Percentiles rank a stretch among this genome's conserved stretches.
These are phyloP conservation scores for Gambusia yucatana DNA, from an alignment of 2,797 vertebrate species.

Conservation along the genomic window DNA sequence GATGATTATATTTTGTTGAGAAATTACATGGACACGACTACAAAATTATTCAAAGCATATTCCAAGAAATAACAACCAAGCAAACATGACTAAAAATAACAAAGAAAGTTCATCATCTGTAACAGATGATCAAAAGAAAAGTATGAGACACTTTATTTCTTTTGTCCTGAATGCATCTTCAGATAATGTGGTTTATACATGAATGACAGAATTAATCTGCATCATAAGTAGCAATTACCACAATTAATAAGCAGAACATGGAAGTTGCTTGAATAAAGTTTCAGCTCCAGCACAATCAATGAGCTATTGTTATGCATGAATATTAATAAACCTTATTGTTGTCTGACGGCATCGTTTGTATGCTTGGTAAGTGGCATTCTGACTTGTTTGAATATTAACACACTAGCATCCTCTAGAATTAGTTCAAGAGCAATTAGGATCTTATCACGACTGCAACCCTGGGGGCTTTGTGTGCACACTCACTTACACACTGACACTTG, in stretches of 20 bases:
- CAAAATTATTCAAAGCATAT: neutral
- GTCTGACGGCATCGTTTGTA: slow-evolving; percentile 25
- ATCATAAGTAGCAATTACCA: slow-evolving; percentile 9
- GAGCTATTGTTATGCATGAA: neutral
- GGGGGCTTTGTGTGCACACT: slow-evolving; percentile 18
- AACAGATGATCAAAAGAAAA: slow-evolving; percentile 1
- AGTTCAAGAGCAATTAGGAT: slow-evolving; percentile 62
- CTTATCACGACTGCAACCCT: slow-evolving; percentile 38
- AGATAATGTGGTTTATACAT: neutral
- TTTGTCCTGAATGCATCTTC: slow-evolving; percentile 1
- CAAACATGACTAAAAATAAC: neutral
- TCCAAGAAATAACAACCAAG: neutral
- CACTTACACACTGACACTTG: slow-evolving; percentile 12
- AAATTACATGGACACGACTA: neutral
- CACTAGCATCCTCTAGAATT: slow-evolving; percentile 42
- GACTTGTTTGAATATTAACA: slow-evolving; percentile 24
- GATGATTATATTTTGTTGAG: neutral
- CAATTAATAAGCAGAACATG: slow-evolving; percentile 1
- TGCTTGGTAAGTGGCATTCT: slow-evolving; percentile 19
- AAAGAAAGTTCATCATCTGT: neutral
- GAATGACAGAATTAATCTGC: slow-evolving; percentile 5
- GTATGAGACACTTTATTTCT: neutral
- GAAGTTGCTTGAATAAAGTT: slow-evolving; percentile 2
- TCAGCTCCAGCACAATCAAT: neutral
- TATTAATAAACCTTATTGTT: slow-evolving; percentile 21